Conservation (phyloP, 1,140 invertebrate genomes). For the Xylocopa sonorina region DNA sequence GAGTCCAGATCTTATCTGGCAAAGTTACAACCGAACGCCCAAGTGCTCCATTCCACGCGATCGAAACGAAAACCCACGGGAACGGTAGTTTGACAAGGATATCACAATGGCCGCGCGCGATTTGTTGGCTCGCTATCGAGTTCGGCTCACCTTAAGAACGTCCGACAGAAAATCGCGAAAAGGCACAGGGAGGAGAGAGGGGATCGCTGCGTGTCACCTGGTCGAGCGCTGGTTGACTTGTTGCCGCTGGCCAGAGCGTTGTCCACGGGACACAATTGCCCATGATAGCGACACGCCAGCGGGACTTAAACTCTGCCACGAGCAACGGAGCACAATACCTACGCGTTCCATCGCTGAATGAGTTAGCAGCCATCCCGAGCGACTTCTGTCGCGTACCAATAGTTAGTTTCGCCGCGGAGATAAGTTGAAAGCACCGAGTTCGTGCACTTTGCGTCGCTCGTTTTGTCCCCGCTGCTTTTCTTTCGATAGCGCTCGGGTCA, state of each 20-base stretch:
- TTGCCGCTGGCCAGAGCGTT: too few relatives aligned
- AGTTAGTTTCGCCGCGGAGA: neutral
- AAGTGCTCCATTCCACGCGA: conserved; percentile 42
- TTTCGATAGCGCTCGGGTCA: too few relatives aligned
- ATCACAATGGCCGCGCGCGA: conserved; percentile 34
- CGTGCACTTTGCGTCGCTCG: neutral
- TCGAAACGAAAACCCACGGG: conserved; percentile 40
- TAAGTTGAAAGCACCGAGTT: conserved; percentile 4
- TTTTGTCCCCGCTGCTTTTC: neutral
- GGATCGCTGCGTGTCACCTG: conserved; percentile 39
- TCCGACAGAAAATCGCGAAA: conserved; percentile 40
- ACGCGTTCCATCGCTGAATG: conserved; percentile 70
- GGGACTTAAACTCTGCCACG: neutral
- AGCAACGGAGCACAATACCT: conserved; percentile 71
- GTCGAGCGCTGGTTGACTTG: too few relatives aligned
- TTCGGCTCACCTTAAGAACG: conserved; percentile 15
- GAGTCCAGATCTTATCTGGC: conserved; percentile 37
- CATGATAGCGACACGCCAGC: neutral
- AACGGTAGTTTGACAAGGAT: conserved; percentile 44
- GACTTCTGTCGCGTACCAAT: conserved; percentile 37
- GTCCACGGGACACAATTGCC: conserved; percentile 36
- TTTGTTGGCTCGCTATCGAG: conserved; percentile 40
- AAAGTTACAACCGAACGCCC: conserved; percentile 45
- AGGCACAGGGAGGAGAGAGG: too few relatives aligned
- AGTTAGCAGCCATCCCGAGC: conserved; percentile 69